A percentile compares a stretch with the other conserved stretches of the same genome.
Conservation (phyloP, 1,140 invertebrate species). For the Meloidogyne hapla region DNA sequence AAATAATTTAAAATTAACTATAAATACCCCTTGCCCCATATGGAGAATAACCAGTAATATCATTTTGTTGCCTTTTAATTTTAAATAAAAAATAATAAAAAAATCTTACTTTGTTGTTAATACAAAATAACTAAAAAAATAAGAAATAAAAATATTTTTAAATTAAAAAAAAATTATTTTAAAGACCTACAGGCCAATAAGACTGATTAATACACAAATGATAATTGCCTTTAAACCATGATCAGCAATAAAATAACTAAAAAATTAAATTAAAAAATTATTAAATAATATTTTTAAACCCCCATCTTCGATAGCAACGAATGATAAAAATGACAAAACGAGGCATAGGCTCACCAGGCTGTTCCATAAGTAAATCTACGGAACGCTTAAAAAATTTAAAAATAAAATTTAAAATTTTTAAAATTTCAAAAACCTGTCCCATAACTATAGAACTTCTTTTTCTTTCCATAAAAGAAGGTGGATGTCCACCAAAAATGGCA, state of each 20-base stretch:
- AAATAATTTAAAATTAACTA: background rate
- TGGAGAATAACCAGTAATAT: conserved; percentile 61
- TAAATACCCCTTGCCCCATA: conserved; percentile 52
- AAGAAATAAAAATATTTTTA: background rate
- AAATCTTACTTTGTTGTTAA: conserved; percentile 25
- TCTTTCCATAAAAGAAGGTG: conserved; percentile 20
- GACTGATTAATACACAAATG: conserved; percentile 59
- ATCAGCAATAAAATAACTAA: conserved; percentile 5
- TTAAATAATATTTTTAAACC: conserved; percentile 59
- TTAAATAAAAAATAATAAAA: background rate
- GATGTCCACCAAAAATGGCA: conserved; percentile 8
- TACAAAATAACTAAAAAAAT: background rate
- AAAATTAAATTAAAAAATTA: conserved; percentile 38
- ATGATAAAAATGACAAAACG: conserved; percentile 59
- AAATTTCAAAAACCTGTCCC: conserved; percentile 21
- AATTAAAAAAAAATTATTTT: conserved; percentile 17
- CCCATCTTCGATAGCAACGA: conserved; percentile 51
- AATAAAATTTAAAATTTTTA: background rate
- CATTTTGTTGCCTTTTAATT: conserved; percentile 57
- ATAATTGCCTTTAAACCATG: conserved; percentile 46
- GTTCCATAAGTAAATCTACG: conserved; percentile 29
- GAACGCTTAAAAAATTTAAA: background rate
- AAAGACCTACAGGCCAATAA: conserved; percentile 40
- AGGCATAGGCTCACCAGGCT: conserved; percentile 43
- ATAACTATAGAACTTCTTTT: conserved; percentile 27